Conservation (phyloP, 1,140 invertebrate genomes). For the Phortica variegata region DNA sequence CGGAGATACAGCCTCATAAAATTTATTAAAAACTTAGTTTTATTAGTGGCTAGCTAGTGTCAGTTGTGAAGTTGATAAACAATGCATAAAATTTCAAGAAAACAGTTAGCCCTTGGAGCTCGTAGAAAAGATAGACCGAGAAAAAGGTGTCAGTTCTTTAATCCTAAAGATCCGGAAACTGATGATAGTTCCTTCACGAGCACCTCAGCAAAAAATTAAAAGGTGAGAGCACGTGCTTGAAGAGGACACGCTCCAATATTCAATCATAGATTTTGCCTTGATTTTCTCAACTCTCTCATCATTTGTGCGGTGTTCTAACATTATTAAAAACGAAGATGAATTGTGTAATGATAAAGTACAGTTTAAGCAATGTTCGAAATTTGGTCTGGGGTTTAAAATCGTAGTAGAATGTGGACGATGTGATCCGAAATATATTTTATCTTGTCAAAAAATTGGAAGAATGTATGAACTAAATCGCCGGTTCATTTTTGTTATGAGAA, state of each 20-base stretch:
- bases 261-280: slow-evolving; percentile 25
- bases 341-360: slow-evolving; percentile 29
- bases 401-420: slow-evolving; percentile 27
- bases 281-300: slow-evolving; percentile 24
- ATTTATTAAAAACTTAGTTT: too few species aligned
- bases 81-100: too few species aligned
- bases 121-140: slow-evolving; percentile 1
- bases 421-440: slow-evolving; percentile 28
- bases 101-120: not conserved
- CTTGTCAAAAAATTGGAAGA: slow-evolving; percentile 29
- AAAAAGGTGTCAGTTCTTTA: not conserved
- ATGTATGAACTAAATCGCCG: slow-evolving; percentile 31
- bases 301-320: slow-evolving; percentile 29
- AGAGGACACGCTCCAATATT: slow-evolving; percentile 22
- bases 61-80: too few species aligned
- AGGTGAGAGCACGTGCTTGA: slow-evolving; percentile 1
- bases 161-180: slow-evolving; percentile 4
- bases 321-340: slow-evolving; percentile 26
- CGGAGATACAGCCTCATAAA: too few species aligned
- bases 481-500: slow-evolving; percentile 32
- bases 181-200: slow-evolving; percentile 3
- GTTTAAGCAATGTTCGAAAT: slow-evolving; percentile 29
- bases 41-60: too few species aligned
- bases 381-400: slow-evolving; percentile 31
- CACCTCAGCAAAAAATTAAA: slow-evolving; percentile 4